Conservation (phyloP, 2,888 invertebrate genomes). For the Lottia gigantea region DNA sequence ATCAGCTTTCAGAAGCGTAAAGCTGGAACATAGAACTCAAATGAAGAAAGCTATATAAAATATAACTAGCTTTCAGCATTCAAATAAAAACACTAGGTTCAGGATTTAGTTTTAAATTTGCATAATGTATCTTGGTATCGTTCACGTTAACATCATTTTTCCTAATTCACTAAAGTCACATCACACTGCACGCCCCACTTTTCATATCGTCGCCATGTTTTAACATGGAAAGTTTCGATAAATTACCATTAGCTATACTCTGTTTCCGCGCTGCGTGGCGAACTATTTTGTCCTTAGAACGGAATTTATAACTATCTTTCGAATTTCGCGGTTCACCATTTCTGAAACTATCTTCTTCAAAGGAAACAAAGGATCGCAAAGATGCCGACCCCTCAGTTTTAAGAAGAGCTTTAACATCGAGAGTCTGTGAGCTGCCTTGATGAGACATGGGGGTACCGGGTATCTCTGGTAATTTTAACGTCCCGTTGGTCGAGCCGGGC, state of each 20-base stretch:
- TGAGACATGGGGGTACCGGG: constrained; percentile 11
- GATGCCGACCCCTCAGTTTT: constrained; percentile 28
- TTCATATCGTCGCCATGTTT: constrained; percentile 7
- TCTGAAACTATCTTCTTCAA: constrained; percentile 10
- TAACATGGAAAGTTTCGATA: constrained; percentile 14
- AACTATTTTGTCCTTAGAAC: constrained; percentile 12
- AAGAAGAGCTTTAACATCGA: constrained; percentile 18
- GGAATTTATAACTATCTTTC: neutral
- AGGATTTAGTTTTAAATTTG: too few relatives aligned
- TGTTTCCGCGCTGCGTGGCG: constrained; percentile 26
- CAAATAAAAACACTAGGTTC: too few relatives aligned
- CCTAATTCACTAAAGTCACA: constrained; percentile 21
- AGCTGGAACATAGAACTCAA: too few relatives aligned
- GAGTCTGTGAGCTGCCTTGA: constrained; percentile 21
- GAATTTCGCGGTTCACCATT: neutral
- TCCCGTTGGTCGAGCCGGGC: neutral
- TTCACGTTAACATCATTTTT: too few relatives aligned
- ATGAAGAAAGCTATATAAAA: too few relatives aligned
- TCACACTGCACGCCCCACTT: constrained; percentile 33
- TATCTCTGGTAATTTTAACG: neutral
- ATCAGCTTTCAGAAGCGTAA: too few relatives aligned
- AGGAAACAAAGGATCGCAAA: constrained; percentile 23
- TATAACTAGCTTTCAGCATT: too few relatives aligned
- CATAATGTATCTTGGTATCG: too few relatives aligned
- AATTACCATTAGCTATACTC: constrained; percentile 22